Base-by-base conservation (phyloP, 2,888 invertebrate species). In the Epistrophella euchroma region DNA sequence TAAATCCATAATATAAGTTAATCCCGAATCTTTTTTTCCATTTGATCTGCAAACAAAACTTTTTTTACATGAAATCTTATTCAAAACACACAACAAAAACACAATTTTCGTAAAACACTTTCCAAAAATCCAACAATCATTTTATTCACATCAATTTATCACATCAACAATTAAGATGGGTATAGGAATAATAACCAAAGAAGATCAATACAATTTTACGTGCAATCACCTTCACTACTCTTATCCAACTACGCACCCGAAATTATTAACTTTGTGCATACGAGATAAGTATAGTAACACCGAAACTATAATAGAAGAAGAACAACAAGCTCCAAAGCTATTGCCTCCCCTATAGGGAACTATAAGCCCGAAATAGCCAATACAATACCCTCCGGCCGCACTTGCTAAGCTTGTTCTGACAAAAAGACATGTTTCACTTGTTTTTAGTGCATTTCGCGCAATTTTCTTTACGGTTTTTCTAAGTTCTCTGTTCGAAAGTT, bases 191-290 rank as follows among this genome's bases (percentile, higher is more conserved):
- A 25, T 1, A 25, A 1, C 13, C 9, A 4, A 25, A 52, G 19
- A 52, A 56, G 56, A 73, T 73, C 17, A 25, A 35, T 47, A 32
- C 35, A 32, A 47, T 19, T 68, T 52, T 22, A 73, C 76, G 77
- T 86, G 56, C 62, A 74, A 86, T 86, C 73, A 74, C 45, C 52
- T 77, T 22, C 68, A 78, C 82, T 10, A 60, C 58, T 76, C 50
- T 43, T 55, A 78, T 74, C 64, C 47, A 82, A 86, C 86, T 86
- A 84, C 66, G 74, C 83, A 79, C 64, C 55, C 77, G 55, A 77
- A 55, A 47, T 58, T 13, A 56, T 47, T 40, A 62, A 17, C 60
- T 77, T 72, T 43, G 52, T 68, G 37, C 50, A 72, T 52, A 70
- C 73, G 62, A 22, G 22, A 80, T 71, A 55, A 40, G 17, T 45